Evolutionary conservation across 2,113 vertebrate species (phyloP).

Genomic region (Channa maculata): DNA sequence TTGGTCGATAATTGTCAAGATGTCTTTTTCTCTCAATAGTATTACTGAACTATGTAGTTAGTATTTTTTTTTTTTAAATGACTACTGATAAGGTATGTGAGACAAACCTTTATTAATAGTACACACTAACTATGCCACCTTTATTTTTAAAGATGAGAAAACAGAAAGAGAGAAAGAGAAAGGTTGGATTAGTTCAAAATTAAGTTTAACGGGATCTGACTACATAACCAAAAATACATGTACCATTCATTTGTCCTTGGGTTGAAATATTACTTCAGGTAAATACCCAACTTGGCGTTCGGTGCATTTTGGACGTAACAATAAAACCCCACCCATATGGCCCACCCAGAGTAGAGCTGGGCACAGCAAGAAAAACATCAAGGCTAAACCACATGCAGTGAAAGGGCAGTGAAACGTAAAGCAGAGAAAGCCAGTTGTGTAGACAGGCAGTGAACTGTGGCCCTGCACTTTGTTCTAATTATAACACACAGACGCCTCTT

Average conservation of each 20-base stretch:
- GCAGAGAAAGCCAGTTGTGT: conserved; percentile 43
- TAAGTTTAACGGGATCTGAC: no score
- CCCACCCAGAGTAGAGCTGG: conserved; percentile 38
- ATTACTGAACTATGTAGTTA: no score
- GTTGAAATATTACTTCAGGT: background rate
- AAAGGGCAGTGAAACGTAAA: conserved; percentile 48
- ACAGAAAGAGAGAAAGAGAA: no score
- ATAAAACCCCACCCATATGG: conserved; percentile 47
- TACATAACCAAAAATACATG: background rate
- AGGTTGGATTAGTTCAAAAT: background rate
- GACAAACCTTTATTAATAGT: no score
- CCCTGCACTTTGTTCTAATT: conserved; percentile 72
- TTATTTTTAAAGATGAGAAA: no score
- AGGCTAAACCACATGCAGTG: conserved; percentile 45
- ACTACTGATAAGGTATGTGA: no score
- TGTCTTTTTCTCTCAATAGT: no score
- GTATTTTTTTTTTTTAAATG: no score
- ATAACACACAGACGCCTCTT: conserved; percentile 63
- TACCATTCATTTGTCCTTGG: no score
- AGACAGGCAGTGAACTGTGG: conserved; percentile 56
- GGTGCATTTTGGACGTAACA: conserved; percentile 26
- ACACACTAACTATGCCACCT: no score
- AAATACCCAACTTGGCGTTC: background rate
- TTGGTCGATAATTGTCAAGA: no score
- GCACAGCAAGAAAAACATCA: conserved; percentile 36